Evolutionary conservation across 2,888 invertebrate species (phyloP), one percentile per base, ranked within the genome.

Genomic region (Lithophane ornitopus): DNA sequence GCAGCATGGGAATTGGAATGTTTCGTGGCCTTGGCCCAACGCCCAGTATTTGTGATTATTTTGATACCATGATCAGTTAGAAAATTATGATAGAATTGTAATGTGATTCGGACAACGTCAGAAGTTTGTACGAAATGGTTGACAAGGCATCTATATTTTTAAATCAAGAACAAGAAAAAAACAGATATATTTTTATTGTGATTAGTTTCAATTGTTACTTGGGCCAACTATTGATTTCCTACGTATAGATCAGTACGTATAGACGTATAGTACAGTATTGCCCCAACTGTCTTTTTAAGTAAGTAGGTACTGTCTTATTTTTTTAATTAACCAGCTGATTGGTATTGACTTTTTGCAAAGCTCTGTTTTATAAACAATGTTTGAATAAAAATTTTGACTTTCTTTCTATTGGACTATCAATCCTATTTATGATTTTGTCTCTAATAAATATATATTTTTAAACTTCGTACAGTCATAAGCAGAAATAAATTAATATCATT

Each of bases 371-470:
- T 54, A 16, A 66, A 49, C 8, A 46, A 41, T 68, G 14, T 59
- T 61, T 28, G n/a, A 52, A 62, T 28, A 56, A 46, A 46, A 61
- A 41, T 8, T 16, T 66, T 59, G 46, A 58, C 22, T 65, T 34
- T 58, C 56, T 61, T 70, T 74, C 28, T 76, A 72, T 22, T 72
- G 56, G 39, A 59, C 46, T 71, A 85, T 75, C 34, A 71, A 74
- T 68, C 63, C 52, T 82, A 82, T 85, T 76, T 76, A 76, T 84
- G 39, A 70, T 63, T 67, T 34, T 62, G 39, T 73, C 54, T 62
- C 8, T 46, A 54, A 34, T 34, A 56, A 16, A 67, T 66, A n/a
- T 54, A 3, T 81, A 52, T 34, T 70, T 69, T 70, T 58, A 34
- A 58, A 76, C 39, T 63, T 46, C 34, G 78, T 82, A 78, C 59